Percentiles rank a stretch among this genome's conserved stretches.
These are phyloP conservation scores for Coracopsis vasa DNA, from an alignment of 2,113 vertebrate species.

Conservation along the genomic window DNA sequence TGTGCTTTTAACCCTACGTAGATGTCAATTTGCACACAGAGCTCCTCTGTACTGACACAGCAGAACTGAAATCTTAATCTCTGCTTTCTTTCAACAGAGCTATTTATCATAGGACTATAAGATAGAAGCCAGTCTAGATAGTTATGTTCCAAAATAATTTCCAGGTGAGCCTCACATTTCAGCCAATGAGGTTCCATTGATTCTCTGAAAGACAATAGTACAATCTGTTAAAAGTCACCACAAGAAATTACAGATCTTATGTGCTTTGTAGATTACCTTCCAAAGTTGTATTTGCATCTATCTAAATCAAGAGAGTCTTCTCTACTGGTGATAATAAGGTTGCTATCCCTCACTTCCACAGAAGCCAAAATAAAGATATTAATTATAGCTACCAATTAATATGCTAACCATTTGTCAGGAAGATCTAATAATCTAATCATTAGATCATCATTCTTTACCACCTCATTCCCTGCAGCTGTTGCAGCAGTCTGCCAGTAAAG, in stretches of 20 bases:
- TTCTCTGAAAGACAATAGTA: background rate
- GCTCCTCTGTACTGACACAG: background rate
- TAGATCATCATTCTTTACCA: constrained; percentile 44
- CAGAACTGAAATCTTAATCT: background rate
- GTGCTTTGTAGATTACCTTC: background rate
- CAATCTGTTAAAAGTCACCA: background rate
- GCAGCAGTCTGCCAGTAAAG: background rate
- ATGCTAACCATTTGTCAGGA: constrained; percentile 52
- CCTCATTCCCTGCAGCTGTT: constrained; percentile 45
- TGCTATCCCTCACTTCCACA: background rate
- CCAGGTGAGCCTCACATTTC: background rate
- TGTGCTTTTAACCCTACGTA: background rate
- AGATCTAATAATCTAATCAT: constrained; percentile 60
- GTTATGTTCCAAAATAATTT: background rate
- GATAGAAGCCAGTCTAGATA: background rate
- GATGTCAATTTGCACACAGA: background rate
- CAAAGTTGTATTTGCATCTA: background rate
- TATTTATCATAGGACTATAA: background rate
- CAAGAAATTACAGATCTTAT: background rate
- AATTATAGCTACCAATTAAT: constrained; percentile 61
- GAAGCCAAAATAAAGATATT: constrained; percentile 53
- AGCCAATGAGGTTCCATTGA: rapidly evolving
- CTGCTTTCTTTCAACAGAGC: background rate
- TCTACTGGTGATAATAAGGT: background rate
- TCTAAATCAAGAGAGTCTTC: background rate